Percentiles rank a stretch among this genome's conserved stretches.
Evolutionary conservation across 2,113 vertebrate species (phyloP).

Genomic region (Microcebus griseorufus): DNA sequence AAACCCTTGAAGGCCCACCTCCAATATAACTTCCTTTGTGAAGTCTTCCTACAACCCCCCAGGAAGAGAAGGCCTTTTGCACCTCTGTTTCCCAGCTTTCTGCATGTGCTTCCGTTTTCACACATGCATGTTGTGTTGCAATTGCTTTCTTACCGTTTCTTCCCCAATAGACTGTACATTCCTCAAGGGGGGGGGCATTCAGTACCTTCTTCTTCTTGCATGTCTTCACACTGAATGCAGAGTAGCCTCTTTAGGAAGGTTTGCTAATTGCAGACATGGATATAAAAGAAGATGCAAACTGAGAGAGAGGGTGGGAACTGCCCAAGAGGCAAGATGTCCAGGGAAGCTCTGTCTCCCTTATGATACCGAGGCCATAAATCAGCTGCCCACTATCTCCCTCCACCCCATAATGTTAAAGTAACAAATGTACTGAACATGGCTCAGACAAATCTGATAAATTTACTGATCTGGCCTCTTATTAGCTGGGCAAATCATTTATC

Average conservation of each 20-base stretch:
- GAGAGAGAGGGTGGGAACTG: not conserved
- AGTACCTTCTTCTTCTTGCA: not conserved
- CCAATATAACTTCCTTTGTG: not conserved
- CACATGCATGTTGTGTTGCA: not conserved
- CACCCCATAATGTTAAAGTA: rapidly evolving
- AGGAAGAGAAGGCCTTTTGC: not conserved
- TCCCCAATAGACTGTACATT: rapidly evolving
- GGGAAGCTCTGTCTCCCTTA: not conserved
- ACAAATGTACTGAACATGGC: not conserved
- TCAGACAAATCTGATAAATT: not conserved
- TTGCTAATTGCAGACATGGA: not conserved
- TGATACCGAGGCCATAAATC: not conserved
- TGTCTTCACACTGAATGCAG: not conserved
- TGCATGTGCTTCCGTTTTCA: not conserved
- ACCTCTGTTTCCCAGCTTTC: not conserved
- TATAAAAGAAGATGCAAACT: not conserved
- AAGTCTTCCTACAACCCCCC: not conserved
- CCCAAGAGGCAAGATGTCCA: not conserved
- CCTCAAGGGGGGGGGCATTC: not conserved
- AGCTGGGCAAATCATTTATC: not conserved
- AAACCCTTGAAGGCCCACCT: not conserved
- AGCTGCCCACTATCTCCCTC: rapidly evolving
- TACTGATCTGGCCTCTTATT: not conserved
- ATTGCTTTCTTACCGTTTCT: not conserved
- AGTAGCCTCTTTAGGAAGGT: not conserved